Evolutionary conservation across 2,888 invertebrate genomes (phyloP), one percentile per base, ranked within the genome.

Genomic region (Hipparchia sbordonii): DNA sequence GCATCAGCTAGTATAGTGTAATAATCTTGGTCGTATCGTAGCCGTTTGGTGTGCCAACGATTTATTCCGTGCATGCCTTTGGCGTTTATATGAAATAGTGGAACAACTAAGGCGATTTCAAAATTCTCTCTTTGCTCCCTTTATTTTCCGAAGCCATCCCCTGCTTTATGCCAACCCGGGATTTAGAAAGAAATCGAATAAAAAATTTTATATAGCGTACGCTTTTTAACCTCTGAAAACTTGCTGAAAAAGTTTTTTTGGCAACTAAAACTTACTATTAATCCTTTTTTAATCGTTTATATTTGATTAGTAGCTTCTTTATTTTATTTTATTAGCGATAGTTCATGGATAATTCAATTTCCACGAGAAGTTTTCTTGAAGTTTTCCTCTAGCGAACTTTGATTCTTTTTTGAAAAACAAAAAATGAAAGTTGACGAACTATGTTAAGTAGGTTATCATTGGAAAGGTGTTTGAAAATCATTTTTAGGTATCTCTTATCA

Each of bases 1-100:
- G 23, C 23, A 23, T 23, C 23, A 23, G 23, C 23, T 23, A 23
- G 23, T 23, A 23, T 23, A 23, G 23, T 23, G 23, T 23, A 23
- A 23, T 23, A 23, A 48, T 59, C 5, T 52, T 33, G 45, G 56
- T 60, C 52, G 39, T 60, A 52, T 72, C 67, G 71, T 33, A 33
- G 63, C 68, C 72, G 74, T 74, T 67, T 68, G 33, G 45, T 62
- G 10, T 52, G 46, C 61, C 13, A 51, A 13, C 9, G 61, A 61
- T 61, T 52, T 61, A 51, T 69, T 71, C 72, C 68, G 74, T 72
- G 65, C 71, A 74, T 66, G 74, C 74, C 74, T 74, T 72, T 74
- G 70, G 74, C 75, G 74, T 71, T 76, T 68, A 74, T 76, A 72
- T 72, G 66, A 72, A 68, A 72, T 74, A 72, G 72, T 67, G 72